Conservation (phyloP, 2,888 invertebrate genomes). For the Eristalis intricaria region DNA sequence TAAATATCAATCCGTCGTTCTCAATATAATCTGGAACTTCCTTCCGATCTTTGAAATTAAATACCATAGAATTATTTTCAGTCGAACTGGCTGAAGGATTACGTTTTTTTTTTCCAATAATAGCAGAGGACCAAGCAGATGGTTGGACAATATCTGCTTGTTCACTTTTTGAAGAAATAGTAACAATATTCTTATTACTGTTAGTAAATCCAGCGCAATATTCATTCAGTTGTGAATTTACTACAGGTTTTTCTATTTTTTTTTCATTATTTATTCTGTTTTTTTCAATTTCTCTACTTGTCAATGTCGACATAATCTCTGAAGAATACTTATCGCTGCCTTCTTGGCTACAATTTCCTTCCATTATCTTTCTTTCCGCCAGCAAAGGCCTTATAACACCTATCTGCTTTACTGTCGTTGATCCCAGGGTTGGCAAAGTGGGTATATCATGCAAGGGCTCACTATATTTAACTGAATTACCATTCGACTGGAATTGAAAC, state of each 20-base stretch:
- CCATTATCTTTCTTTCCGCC: conserved; percentile 74
- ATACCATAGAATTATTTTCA: conserved; percentile 89
- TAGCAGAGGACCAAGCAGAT: conserved; percentile 53
- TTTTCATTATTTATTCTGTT: conserved; percentile 87
- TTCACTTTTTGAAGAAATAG: conserved; percentile 56
- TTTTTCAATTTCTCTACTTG: conserved; percentile 86
- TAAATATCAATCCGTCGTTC: conserved; percentile 91
- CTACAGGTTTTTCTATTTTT: conserved; percentile 78
- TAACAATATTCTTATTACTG: conserved; percentile 36
- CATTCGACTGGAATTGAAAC: conserved; percentile 78
- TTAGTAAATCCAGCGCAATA: conserved; percentile 19
- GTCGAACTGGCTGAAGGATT: conserved; percentile 77
- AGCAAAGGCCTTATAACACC: conserved; percentile 83
- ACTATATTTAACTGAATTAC: conserved; percentile 9
- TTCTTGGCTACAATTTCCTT: conserved; percentile 52
- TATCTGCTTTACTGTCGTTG: conserved; percentile 80
- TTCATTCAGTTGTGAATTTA: conserved; percentile 31
- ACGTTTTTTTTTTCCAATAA: conserved; percentile 77
- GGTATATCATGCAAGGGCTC: conserved; percentile 74
- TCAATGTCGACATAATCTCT: conserved; percentile 78
- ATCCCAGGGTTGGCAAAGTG: conserved; percentile 60
- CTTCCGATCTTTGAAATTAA: conserved; percentile 92
- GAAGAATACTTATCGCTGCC: background rate
- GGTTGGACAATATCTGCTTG: conserved; percentile 23
- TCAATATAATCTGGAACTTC: conserved; percentile 96